phyloP scores from a whole-genome alignment of 2,113 vertebrate species.

The Castor canadensis region DNA sequence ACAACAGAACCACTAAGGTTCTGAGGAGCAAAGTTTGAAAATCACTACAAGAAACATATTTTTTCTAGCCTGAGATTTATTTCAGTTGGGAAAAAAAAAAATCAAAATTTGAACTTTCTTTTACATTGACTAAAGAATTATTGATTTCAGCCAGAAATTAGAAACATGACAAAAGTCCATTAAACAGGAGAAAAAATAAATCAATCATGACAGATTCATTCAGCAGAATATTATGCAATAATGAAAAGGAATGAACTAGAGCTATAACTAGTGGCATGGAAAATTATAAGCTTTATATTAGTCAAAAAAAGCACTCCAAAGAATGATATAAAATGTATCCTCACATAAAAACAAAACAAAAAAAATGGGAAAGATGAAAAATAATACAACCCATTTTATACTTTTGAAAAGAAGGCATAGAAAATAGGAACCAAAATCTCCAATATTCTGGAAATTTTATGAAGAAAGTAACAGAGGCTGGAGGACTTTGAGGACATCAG shows the following conservation, averaged over 20 bases:
- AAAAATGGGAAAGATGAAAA: background rate
- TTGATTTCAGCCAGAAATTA: background rate
- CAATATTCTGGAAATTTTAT: background rate
- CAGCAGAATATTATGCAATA: background rate
- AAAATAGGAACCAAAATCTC: background rate
- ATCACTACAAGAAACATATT: background rate
- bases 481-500: background rate
- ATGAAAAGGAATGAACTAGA: background rate
- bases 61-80: background rate
- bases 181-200: background rate
- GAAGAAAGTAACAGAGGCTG: background rate
- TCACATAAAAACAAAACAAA: background rate
- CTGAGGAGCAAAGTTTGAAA: background rate
- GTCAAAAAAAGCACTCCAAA: background rate
- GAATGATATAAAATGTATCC: background rate
- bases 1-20: background rate
- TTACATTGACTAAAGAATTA: background rate
- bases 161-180: background rate
- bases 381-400: background rate
- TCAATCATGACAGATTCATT: background rate
- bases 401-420: background rate
- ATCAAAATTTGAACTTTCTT: background rate
- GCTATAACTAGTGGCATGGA: background rate
- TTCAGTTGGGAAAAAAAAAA: constrained; percentile 43
- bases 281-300: background rate